These are phyloP conservation scores for Harmothoe impar DNA, from an alignment of 2,888 invertebrate species.

Conservation along the genomic window DNA sequence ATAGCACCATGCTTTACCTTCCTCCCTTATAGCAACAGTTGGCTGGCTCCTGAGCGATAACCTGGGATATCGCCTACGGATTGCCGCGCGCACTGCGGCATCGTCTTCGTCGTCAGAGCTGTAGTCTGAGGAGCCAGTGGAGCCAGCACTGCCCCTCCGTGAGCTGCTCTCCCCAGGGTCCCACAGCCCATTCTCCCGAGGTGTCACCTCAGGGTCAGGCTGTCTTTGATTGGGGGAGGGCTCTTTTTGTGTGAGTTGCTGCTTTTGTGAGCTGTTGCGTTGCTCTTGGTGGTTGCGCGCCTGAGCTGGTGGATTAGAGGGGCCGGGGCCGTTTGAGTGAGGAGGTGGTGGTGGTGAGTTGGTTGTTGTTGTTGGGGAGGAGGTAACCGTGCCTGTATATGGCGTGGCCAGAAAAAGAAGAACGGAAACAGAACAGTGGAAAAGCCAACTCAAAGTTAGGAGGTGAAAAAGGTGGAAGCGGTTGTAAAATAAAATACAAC, in stretches of 20 bases:
- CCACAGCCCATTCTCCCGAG: conserved; percentile 49
- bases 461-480: not conserved
- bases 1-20: conserved; percentile 57
- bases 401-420: not conserved
- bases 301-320: conserved; percentile 18
- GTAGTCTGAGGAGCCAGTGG: conserved; percentile 29
- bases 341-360: conserved; percentile 33
- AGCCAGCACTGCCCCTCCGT: conserved; percentile 33
- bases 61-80: conserved; percentile 44
- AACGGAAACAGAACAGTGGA: not conserved
- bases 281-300: not conserved
- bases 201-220: not conserved
- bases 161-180: not conserved
- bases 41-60: conserved; percentile 46
- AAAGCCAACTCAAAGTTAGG: conserved; percentile 23
- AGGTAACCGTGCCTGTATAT: conserved; percentile 25
- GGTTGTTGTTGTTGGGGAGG: conserved; percentile 20
- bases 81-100: conserved; percentile 35
- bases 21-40: conserved; percentile 32
- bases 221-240: conserved; percentile 19
- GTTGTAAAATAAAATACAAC: not conserved
- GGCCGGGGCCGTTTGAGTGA: conserved; percentile 22
- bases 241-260: not conserved
- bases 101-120: conserved; percentile 52
- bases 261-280: not conserved